A percentile compares a stretch with the other conserved stretches of the same genome.
phyloP scores from a whole-genome alignment of 2,113 vertebrate species.

The Girardinichthys multiradiatus region DNA sequence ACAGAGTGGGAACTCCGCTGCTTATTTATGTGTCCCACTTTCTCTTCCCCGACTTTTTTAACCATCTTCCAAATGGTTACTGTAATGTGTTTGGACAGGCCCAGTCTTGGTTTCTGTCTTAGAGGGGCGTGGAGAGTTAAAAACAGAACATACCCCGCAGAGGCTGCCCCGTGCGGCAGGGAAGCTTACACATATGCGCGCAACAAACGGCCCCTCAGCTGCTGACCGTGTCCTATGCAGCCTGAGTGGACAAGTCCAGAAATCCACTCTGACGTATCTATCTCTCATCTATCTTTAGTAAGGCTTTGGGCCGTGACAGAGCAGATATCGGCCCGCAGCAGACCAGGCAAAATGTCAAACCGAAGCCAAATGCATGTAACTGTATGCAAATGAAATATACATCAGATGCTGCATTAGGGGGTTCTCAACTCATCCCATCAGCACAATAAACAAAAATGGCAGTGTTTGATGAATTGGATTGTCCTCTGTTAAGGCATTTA shows the following conservation, averaged over 20 bases:
- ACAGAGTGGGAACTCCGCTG: slow-evolving; percentile 43
- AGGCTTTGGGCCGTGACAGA: slow-evolving; percentile 45
- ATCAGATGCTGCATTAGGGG: slow-evolving; percentile 36
- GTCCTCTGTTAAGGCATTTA: not conserved
- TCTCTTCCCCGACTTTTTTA: slow-evolving; percentile 32
- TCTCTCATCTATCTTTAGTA: slow-evolving; percentile 70
- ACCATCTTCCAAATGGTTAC: slow-evolving; percentile 58
- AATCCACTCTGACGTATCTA: slow-evolving; percentile 57
- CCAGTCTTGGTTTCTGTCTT: slow-evolving; percentile 37
- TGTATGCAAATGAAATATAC: slow-evolving; percentile 51
- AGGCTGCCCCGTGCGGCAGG: slow-evolving; percentile 22
- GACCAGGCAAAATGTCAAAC: slow-evolving; percentile 67
- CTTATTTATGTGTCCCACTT: slow-evolving; percentile 67
- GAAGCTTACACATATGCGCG: not conserved
- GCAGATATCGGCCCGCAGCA: slow-evolving; percentile 48
- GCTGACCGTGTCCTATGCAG: slow-evolving; percentile 38
- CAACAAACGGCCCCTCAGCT: slow-evolving; percentile 33
- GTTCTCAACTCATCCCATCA: slow-evolving; percentile 18
- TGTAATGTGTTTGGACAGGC: slow-evolving; percentile 70
- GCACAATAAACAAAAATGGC: not conserved
- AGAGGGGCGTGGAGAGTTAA: slow-evolving; percentile 55
- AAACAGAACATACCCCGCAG: slow-evolving; percentile 58
- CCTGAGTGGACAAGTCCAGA: slow-evolving; percentile 35
- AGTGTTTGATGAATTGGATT: slow-evolving; percentile 4
- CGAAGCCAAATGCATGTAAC: slow-evolving; percentile 31